Evolutionary conservation across 2,888 invertebrate genomes (phyloP).

Genomic region (Cancer borealis): DNA sequence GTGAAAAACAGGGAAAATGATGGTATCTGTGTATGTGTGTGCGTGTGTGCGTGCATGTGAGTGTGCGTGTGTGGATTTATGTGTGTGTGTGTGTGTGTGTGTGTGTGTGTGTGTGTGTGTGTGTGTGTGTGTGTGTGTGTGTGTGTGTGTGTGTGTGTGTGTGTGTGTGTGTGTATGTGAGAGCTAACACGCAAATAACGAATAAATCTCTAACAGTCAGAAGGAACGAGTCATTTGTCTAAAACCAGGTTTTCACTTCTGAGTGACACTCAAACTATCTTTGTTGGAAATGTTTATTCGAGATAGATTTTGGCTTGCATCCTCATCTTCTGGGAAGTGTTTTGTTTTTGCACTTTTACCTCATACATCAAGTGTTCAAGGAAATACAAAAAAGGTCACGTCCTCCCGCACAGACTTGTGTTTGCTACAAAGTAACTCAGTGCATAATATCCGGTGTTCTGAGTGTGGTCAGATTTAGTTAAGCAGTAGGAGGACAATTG

Average conservation of each 20-base stretch:
- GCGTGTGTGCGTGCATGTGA: neutral
- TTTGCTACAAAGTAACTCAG: neutral
- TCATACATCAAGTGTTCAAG: neutral
- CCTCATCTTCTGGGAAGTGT: neutral
- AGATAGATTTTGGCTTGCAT: neutral
- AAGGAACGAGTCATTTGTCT: neutral
- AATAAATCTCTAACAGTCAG: neutral
- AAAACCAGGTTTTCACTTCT: neutral
- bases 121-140: neutral
- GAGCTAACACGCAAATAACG: neutral
- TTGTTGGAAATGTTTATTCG: neutral
- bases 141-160: neutral
- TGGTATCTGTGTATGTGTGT: constrained; percentile 20
- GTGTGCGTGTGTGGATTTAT: neutral
- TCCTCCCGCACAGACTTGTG: neutral
- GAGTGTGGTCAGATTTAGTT: neutral
- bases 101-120: neutral
- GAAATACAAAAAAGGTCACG: neutral
- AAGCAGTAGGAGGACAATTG: constrained; percentile 11
- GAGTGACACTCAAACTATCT: neutral
- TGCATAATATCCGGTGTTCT: neutral
- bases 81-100: neutral
- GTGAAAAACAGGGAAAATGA: neutral
- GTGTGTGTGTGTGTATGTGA: neutral
- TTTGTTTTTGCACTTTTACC: neutral